Percentiles rank a stretch among this genome's conserved stretches.
Evolutionary conservation across 2,888 invertebrate species (phyloP).

Genomic region (Orchesellides sinensis): DNA sequence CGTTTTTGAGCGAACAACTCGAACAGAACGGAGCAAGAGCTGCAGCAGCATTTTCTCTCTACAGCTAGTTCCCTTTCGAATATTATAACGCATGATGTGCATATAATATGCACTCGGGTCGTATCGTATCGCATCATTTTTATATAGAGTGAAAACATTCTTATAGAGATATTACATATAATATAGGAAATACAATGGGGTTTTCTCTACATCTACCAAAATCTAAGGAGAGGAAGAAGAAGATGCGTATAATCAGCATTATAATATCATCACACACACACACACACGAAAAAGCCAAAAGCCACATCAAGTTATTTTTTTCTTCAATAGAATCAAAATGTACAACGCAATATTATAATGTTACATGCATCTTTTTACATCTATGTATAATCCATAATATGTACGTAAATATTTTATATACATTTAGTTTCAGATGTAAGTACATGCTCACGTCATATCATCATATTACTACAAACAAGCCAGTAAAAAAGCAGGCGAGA

Average conservation of each 20-base stretch:
- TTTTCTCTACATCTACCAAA: neutral
- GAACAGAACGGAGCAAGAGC: neutral
- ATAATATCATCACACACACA: constrained; percentile 5
- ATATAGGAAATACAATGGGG: neutral
- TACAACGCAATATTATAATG: neutral
- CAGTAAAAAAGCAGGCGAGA: neutral
- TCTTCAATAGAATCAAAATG: neutral
- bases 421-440: no score
- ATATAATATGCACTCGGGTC: no score
- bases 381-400: neutral
- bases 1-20: neutral
- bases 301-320: constrained; percentile 2
- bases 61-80: neutral
- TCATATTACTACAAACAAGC: neutral
- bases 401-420: no score
- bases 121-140: neutral
- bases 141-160: neutral
- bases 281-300: constrained; percentile 19
- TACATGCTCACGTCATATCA: neutral
- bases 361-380: neutral
- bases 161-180: neutral
- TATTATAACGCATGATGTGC: neutral
- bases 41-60: neutral
- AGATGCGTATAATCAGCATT: constrained; percentile 31
- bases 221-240: constrained; percentile 1